Evolutionary conservation across 2,797 vertebrate genomes (phyloP), one percentile per base, ranked within the genome.

Genomic region (Naso thynnoides): DNA sequence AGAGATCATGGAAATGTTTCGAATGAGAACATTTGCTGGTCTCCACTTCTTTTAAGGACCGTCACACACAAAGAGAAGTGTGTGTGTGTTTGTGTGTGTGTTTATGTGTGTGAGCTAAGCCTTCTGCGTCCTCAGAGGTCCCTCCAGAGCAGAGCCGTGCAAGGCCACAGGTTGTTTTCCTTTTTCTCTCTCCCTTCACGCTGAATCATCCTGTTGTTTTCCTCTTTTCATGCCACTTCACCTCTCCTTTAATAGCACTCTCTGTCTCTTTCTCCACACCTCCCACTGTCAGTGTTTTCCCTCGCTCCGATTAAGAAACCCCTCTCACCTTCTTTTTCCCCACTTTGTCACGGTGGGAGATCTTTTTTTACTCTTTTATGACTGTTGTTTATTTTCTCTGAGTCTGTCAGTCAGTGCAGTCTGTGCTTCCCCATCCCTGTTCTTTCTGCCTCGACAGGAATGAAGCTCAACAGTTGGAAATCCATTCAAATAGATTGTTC

Each of bases 101-200:
- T 63, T 45, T 53, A 48, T 50, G 45, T 58, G 36, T 50, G n/a
- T 70, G 67, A 18, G 45, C 29, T 10, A 7, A 78, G 63, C 66
- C 63, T 47, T 69, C 21, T 49, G 79, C 24, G 76, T 79, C 83
- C 74, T 76, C 75, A 7, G 64, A 5, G 26, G 84, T 89, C 84
- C 71, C 88, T 64, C 64, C 44, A 50, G 84, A 90, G 78, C 63
- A 11, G 74, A 26, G 84, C 53, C 47, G 70, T 79, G 85, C 33
- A n/a, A 85, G 83, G 86, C 89, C 85, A 91, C 87, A 88, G 88
- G 89, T 93, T 90, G 91, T 92, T 91, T 91, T 88, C 76, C 83
- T 76, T 72, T 71, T 61, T 71, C 76, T 76, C 65, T 81, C 78
- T 78, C 66, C 54, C 84, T 85, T 91, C 91, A 90, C 79, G 66